These are phyloP conservation scores for Forpus xanthops DNA, from an alignment of 2,797 vertebrate genomes.

Conservation along the genomic window DNA sequence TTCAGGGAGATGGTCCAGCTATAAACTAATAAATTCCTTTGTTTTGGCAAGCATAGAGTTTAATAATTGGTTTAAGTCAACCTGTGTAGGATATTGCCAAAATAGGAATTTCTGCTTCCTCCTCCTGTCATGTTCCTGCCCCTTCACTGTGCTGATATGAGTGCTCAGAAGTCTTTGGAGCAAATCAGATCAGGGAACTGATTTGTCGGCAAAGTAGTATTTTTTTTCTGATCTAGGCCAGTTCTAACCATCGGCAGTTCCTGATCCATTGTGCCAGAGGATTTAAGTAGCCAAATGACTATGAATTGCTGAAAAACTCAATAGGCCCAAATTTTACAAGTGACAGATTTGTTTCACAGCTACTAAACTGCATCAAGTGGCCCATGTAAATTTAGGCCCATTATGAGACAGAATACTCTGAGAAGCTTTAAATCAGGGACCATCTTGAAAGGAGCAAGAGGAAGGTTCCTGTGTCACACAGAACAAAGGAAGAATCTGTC, in stretches of 20 bases:
- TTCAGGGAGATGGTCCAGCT: slow-evolving; percentile 6
- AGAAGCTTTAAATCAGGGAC: background rate
- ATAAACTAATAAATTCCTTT: background rate
- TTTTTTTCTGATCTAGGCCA: background rate
- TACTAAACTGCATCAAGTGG: background rate
- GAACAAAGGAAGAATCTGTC: background rate
- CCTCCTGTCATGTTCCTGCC: background rate
- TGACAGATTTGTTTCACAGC: background rate
- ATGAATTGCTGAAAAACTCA: background rate
- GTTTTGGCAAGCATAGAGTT: background rate
- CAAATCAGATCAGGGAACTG: background rate
- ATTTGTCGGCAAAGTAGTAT: background rate
- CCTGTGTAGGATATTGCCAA: background rate
- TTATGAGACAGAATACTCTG: background rate
- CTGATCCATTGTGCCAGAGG: background rate
- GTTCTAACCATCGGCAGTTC: background rate
- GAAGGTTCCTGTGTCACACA: background rate
- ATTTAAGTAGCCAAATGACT: background rate
- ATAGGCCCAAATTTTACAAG: background rate
- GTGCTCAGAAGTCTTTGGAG: background rate
- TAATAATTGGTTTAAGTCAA: slow-evolving; percentile 14
- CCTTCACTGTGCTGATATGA: background rate
- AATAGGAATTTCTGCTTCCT: background rate
- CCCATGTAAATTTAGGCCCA: background rate
- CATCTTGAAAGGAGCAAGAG: background rate